Conservation (phyloP, 2,888 invertebrate genomes). For the Lycophotia porphyrea region DNA sequence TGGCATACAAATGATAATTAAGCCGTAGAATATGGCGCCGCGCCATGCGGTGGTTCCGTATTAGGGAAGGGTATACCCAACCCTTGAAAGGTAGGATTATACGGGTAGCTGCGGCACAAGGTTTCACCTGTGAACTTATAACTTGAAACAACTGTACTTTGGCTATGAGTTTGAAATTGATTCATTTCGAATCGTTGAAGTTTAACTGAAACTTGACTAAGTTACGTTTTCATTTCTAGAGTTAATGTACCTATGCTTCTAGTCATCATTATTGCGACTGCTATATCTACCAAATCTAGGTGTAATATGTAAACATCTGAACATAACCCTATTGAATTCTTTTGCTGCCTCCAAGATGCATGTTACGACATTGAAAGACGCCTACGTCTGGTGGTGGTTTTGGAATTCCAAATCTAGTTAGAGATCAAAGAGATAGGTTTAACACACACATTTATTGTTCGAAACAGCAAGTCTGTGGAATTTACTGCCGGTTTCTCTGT, state of each 20-base stretch:
- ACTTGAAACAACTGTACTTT: conserved; percentile 17
- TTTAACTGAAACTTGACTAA: background rate
- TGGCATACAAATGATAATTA: conserved; percentile 49
- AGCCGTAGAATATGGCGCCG: conserved; percentile 39
- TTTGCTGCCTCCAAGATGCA: background rate
- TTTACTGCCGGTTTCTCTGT: too few relatives aligned
- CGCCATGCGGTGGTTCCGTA: conserved; percentile 16
- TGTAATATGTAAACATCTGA: background rate
- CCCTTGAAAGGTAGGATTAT: conserved; percentile 45
- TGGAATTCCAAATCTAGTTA: background rate
- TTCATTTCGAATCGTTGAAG: conserved; percentile 25
- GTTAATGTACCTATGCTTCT: background rate
- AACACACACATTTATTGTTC: too few relatives aligned
- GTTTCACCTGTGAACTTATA: conserved; percentile 31
- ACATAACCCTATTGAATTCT: background rate
- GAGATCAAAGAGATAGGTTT: background rate
- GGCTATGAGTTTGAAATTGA: conserved; percentile 12
- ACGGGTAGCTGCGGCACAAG: conserved; percentile 5
- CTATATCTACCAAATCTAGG: background rate
- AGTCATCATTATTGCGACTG: background rate
- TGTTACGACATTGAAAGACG: background rate
- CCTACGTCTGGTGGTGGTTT: background rate
- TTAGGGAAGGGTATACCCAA: conserved; percentile 27
- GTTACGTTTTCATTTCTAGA: background rate
- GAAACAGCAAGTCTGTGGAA: too few relatives aligned